Base-by-base conservation (phyloP, 2,797 vertebrate species). In the Thunnus albacares region DNA sequence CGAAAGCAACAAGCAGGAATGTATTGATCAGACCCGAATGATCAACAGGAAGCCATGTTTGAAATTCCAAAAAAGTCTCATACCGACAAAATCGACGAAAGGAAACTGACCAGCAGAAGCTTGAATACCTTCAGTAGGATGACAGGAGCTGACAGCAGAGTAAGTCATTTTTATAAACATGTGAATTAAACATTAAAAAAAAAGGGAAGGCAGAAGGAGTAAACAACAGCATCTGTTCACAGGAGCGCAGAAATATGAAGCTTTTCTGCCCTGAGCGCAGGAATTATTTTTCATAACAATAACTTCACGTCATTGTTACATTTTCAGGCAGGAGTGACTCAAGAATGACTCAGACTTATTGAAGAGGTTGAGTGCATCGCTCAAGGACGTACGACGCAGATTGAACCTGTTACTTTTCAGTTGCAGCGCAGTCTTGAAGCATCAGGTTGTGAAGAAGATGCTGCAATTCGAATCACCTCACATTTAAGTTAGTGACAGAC, bases 211-310 rank as follows among this genome's bases (percentile, higher is more conserved):
- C 57, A 26, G 55, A 43, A 43, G 28, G 53, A 5, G 28, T 38
- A 33, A 49, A 64, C 43, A 41, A 12, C 17, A 30, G 2, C 38
- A 10, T 45, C 58, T 20, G 80, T 82, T 62, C 65, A 56, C 47
- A n/a, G 30, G 30, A 33, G 30, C 30, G 6, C 30, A 33, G 1
- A 51, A 17, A 35, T 20, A 64, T n/a, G 33, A 71, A 58, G 55
- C 41, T 62, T 49, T 30, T 60, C 15, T 18, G 17, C 4, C 53
- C 24, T 5, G n/a, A 81, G 26, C 28, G 22, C 0, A 12, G 33
- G 4, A 58, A 55, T 45, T 28, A 33, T 65, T 68, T 67, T 60
- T 33, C n/a, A 61, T 35, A 41, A 38, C 18, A 57, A 28, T 9
- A 17, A 47, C n/a, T 57, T 60, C 47, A 2, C 38, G 9, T 69